Percentiles rank a stretch among this genome's conserved stretches.
phyloP scores from a whole-genome alignment of 2,797 vertebrate genomes.

The Cetoscarus ocellatus region DNA sequence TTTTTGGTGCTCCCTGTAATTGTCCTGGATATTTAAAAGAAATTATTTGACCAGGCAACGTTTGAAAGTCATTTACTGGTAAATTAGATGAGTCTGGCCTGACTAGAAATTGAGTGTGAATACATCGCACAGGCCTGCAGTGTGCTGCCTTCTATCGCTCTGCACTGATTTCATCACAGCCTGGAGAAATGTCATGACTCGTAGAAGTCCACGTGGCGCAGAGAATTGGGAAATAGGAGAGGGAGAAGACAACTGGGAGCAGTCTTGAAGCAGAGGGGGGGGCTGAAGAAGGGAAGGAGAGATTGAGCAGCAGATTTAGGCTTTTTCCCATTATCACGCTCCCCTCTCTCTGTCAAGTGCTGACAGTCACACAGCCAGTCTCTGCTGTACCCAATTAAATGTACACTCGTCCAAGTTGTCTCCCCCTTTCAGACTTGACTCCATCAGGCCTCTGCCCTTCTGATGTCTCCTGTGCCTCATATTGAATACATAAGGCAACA shows the following conservation, averaged over 20 bases:
- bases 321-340: slow-evolving; percentile 76
- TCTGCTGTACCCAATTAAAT: slow-evolving; percentile 81
- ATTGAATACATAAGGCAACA: slow-evolving; percentile 66
- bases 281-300: slow-evolving; percentile 46
- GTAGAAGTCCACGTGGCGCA: slow-evolving; percentile 81
- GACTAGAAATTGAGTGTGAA: slow-evolving; percentile 68
- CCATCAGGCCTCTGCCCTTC: slow-evolving; percentile 49
- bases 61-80: slow-evolving; percentile 73
- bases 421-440: slow-evolving; percentile 71
- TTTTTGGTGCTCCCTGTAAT: slow-evolving; percentile 19
- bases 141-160: slow-evolving; percentile 67
- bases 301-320: slow-evolving; percentile 65
- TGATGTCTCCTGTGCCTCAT: slow-evolving; percentile 60
- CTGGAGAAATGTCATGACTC: slow-evolving; percentile 86
- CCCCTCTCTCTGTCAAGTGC: slow-evolving; percentile 68
- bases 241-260: slow-evolving; percentile 62
- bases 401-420: slow-evolving; percentile 79
- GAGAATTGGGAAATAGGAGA: slow-evolving; percentile 53
- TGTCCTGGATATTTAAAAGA: slow-evolving; percentile 42
- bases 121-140: slow-evolving; percentile 65
- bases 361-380: slow-evolving; percentile 75
- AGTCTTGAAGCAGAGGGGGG: slow-evolving; percentile 18
- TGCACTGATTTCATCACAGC: slow-evolving; percentile 81
- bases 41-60: slow-evolving; percentile 55
- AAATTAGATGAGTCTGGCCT: slow-evolving; percentile 72